Evolutionary conservation across 2,113 vertebrate genomes (phyloP).

Genomic region (Etheostoma cragini): DNA sequence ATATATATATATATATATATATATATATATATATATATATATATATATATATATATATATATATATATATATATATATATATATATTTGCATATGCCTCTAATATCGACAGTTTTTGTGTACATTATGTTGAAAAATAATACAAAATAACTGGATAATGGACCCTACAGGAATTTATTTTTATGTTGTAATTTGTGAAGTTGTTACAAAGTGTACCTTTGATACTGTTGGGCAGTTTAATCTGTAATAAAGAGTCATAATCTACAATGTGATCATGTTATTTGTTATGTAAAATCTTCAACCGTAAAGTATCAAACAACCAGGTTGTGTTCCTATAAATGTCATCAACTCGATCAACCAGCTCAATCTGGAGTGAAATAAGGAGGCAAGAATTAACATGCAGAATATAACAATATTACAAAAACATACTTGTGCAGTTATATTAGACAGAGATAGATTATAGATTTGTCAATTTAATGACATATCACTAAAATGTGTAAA

Average conservation of each 20-base stretch:
- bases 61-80: no score
- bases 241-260: background rate
- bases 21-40: no score
- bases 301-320: conserved; percentile 66
- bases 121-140: no score
- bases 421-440: background rate
- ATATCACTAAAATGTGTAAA: background rate
- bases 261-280: background rate
- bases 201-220: background rate
- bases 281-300: background rate
- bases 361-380: conserved; percentile 88
- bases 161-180: no score
- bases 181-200: background rate
- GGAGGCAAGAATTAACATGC: background rate
- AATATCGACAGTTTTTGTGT: no score
- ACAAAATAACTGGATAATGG: no score
- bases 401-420: conserved; percentile 1
- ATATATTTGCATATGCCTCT: no score
- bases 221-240: background rate
- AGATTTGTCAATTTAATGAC: background rate
- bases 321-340: conserved; percentile 97
- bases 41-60: no score
- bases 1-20: no score
- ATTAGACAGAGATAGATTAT: background rate
- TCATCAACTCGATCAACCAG: conserved; percentile 98